These are phyloP conservation scores for Helogale parvula DNA, from an alignment of 2,113 vertebrate species.

Conservation along the genomic window DNA sequence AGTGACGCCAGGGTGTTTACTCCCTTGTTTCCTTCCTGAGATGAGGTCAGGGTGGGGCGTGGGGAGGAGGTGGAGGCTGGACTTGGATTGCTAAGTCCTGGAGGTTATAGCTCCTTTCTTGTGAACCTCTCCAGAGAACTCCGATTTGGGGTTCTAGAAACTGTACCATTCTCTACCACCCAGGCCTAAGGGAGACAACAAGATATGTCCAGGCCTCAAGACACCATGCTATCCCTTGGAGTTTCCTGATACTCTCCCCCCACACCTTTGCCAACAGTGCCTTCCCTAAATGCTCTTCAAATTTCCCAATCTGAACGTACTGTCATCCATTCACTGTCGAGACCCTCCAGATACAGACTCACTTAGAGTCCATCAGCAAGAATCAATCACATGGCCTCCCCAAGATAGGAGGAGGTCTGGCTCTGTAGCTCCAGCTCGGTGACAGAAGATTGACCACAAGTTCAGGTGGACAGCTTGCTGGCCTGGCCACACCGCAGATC, in stretches of 20 bases:
- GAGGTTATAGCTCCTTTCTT: not conserved
- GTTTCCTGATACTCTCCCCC: not conserved
- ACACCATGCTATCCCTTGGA: not conserved
- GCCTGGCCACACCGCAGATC: not conserved
- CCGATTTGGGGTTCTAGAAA: not conserved
- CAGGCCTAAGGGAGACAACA: not conserved
- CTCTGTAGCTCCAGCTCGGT: not conserved
- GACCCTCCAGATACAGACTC: not conserved
- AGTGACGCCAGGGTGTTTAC: not conserved
- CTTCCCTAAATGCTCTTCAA: not conserved
- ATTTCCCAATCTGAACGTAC: not conserved
- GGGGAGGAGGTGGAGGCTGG: not conserved
- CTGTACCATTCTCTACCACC: not conserved
- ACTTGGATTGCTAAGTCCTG: not conserved
- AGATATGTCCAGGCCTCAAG: not conserved
- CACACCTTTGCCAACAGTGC: not conserved
- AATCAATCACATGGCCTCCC: rapidly evolving
- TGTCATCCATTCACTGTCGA: not conserved
- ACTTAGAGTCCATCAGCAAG: not conserved
- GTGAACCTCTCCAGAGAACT: not conserved
- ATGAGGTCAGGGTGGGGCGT: too few relatives aligned
- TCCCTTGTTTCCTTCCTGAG: not conserved
- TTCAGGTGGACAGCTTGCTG: not conserved
- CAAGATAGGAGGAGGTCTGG: not conserved
- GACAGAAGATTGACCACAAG: not conserved